A percentile compares a stretch with the other conserved stretches of the same genome.
Conservation (phyloP, 2,113 vertebrate genomes). For the Cephalopholis sonnerati region DNA sequence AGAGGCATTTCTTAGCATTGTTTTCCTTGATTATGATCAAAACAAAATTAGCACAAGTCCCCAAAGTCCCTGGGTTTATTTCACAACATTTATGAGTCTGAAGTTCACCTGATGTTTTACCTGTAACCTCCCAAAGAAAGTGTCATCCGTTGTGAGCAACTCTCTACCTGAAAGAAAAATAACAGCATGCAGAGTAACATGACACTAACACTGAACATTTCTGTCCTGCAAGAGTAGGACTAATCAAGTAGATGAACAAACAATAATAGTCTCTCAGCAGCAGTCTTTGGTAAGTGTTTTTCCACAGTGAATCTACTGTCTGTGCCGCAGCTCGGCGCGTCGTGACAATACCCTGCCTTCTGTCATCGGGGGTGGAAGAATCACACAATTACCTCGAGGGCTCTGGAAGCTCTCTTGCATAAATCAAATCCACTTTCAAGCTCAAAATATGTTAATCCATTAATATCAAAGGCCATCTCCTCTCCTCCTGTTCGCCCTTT, state of each 20-base stretch:
- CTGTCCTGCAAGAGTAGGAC: neutral
- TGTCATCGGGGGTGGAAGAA: slow-evolving; percentile 44
- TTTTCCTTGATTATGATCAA: neutral
- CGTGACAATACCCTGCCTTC: slow-evolving; percentile 31
- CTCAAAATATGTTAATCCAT: slow-evolving; percentile 59
- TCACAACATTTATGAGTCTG: neutral
- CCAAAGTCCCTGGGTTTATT: neutral
- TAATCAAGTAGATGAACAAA: neutral
- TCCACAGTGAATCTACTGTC: slow-evolving; percentile 4
- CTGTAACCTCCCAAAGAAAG: neutral
- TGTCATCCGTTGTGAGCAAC: neutral
- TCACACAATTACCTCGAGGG: slow-evolving; percentile 40
- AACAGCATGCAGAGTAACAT: neutral
- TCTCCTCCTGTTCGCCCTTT: slow-evolving; percentile 29
- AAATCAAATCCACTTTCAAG: slow-evolving; percentile 62
- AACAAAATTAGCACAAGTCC: neutral
- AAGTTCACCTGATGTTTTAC: neutral
- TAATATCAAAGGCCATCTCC: slow-evolving; percentile 54
- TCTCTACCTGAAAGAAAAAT: neutral
- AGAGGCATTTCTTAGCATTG: neutral
- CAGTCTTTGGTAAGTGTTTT: neutral
- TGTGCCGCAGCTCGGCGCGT: slow-evolving; percentile 2
- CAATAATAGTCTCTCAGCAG: neutral
- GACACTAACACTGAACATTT: neutral
- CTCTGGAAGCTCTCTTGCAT: slow-evolving; percentile 51